Base-by-base conservation (phyloP, 1,140 invertebrate species). In the Drosophila lini region DNA sequence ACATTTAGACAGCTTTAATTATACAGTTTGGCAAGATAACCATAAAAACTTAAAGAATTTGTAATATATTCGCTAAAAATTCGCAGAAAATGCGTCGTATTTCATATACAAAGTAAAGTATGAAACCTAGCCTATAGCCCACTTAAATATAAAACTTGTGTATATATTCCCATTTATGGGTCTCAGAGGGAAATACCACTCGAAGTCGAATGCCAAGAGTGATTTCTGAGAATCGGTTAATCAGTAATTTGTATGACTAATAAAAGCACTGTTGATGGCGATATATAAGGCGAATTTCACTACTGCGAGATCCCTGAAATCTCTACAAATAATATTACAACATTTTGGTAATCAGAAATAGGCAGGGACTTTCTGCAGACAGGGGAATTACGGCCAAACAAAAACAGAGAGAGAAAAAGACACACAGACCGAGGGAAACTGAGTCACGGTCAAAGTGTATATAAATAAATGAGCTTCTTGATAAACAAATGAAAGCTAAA, bases 381-480 rank as follows among this genome's bases (percentile, higher is more conserved):
- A 8, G 31, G 45, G 59, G 61, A 74, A 61, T 62, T 68, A 58
- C 45, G 32, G 52, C 13, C 73, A 41, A 48, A 28, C 55, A 40
- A 47, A 55, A 38, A 44, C 28, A 44, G 41, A 48, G 65, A 59
- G 32, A 38, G 32, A 53, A 19, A 40, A 47, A 41, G 5, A 32
- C 36, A 41, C 55, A 65, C 53, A 57, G 62, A 41, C 48, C 44
- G 25, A 31, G 38, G 16, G 34, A 64, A 85, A 71, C 75, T 86
- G 79, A 81, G 82, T 85, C 82, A 85, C 63, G 82, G 82, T 75
- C 82, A 86, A 68, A 62, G 67, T 45, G 65, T 71, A 64, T 68
- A 61, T 58, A 75, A 58, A 76, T 67, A 75, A 57, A 58, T 64
- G 41, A 64, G 70, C 42, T 50, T 74, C 38, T 56, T 74, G 58